Evolutionary conservation across 2,888 invertebrate species (phyloP), one percentile per base, ranked within the genome.

Genomic region (Malthinus seriepunctatus): DNA sequence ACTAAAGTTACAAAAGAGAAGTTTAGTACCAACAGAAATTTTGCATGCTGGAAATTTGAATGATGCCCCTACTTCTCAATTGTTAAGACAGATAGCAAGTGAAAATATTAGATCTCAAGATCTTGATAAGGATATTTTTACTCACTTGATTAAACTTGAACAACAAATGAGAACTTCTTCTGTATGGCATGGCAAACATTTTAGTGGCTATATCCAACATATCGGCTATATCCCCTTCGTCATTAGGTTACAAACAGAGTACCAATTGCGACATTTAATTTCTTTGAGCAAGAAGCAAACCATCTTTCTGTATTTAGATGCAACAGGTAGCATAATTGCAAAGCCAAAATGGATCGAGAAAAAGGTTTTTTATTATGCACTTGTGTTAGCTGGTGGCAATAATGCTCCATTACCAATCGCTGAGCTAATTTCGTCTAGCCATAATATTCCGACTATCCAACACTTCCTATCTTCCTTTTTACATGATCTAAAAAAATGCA

Each of bases 31-130:
- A 12, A n/a, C 33, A 14, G 32, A 34, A 10, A 33, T 48, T 7
- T 33, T 48, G 15, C 12, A 10, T 14, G 48, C 48, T 48, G 48
- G 48, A 2, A 48, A 33, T 48, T 48, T 48, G 32, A 48, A 48
- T 11, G 11, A 48, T 2, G 48, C 35, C 2, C 48, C 48, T 8
- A 12, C 10, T 14, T 10, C 34, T n/a, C 12, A 11, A 7, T 32
- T 48, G 32, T 34, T 48, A 14, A 34, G 34, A 5, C 33, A 48
- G 35, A 48, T 48, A 14, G 10, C 48, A 1, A 48, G 48, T 35
- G 48, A 48, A 12, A 14, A 34, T 9, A 31, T 34, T 34, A 12
- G 35, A 35, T 34, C 12, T 6, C 12, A 48, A 8, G 48, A 48
- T 34, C 35, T 48, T 8, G 48, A 48, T 33, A 48, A 11, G 10